Base-by-base conservation (phyloP, 2,888 invertebrate species). In the Beris chalybata region DNA sequence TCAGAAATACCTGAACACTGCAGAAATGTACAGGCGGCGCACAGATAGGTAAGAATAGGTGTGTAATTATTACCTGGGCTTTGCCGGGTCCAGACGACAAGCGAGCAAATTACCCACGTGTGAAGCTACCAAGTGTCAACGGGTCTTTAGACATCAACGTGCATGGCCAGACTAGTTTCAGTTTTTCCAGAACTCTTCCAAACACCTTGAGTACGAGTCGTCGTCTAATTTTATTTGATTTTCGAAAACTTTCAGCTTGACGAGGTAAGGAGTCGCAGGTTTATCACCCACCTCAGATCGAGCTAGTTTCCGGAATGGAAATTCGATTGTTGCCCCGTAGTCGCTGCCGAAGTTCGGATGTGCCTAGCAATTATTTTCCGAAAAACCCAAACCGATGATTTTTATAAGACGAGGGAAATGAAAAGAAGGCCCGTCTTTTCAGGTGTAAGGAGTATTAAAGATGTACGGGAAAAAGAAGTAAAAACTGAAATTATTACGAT, bases 91-190 rank as follows among this genome's bases (percentile, higher is more conserved):
- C 47, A 30, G 50, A 61, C 50, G 29, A 61, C 15, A 38, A 61
- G 50, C 50, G 22, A 32, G 57, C 64, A 57, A 68, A 53, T 66
- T 68, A 68, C 59, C 66, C 68, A 68, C 66, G 68, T 68, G 68
- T 68, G 68, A 68, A 68, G 68, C 54, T 66, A 56, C 48, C 66
- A 38, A 59, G 64, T 66, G 68, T 68, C 66, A 68, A 58, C 68
- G 66, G 63, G 66, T 68, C 56, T 68, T 66, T 57, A 45, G 59
- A 56, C 38, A 44, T 45, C 38, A 30, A 15, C 12, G 22, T 29
- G 38, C 38, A n/a, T 31, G 31, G 29, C 57, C 30, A 5, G 29
- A 47, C 31, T 48, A 59, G 48, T 59, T 47, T 12, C 5, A 15
- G 48, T 48, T 48, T 59, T 22, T 48, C 13, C 31, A 15, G 47